Evolutionary conservation across 2,888 invertebrate species (phyloP), one percentile per base, ranked within the genome.

Genomic region (Hirudinaria manillensis): DNA sequence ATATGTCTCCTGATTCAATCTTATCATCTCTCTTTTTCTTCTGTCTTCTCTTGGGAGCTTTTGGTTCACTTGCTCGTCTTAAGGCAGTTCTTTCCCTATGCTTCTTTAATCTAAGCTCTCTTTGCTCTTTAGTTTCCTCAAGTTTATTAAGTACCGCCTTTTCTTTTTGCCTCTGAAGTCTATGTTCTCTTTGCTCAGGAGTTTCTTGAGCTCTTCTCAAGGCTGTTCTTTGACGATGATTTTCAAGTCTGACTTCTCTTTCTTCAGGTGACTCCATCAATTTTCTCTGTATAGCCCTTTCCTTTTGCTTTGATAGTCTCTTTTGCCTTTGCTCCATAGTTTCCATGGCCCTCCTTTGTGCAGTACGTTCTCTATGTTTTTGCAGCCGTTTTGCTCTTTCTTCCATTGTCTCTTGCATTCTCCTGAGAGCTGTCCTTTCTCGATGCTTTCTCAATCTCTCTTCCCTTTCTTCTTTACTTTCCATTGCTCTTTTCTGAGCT

Each of bases 351-450:
- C 72, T 38, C 56, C 72, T 53, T n/a, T 72, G 72, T 10, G 72
- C 72, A 53, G 72, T 72, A 27, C 72, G 24, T 53, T 51, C 72
- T 16, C 72, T 36, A 34, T 72, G 72, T 34, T 72, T 72, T 21
- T 72, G 72, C 4, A 72, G 34, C 13, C 72, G 55, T 27, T 45
- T 51, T 7, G 72, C 24, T 55, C 72, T 53, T 32, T 72, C 72
- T 32, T 72, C 72, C 72, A 72, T 55, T 3, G 72, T 55, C 32
- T 72, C 72, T n/a, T 72, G 72, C 72, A 72, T 72, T 16, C 72
- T 38, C 27, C 72, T 3, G 27, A 72, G 32, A 32, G 72, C 72
- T 27, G 72, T 72, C 55, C 72, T 16, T 72, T 72, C 72, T 6
- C 72, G 27, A 34, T 72, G 72, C 53, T 72, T 72, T 32, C 72